Evolutionary conservation across 2,888 invertebrate genomes (phyloP), one percentile per base, ranked within the genome.

Genomic region (Sialis lutaria): DNA sequence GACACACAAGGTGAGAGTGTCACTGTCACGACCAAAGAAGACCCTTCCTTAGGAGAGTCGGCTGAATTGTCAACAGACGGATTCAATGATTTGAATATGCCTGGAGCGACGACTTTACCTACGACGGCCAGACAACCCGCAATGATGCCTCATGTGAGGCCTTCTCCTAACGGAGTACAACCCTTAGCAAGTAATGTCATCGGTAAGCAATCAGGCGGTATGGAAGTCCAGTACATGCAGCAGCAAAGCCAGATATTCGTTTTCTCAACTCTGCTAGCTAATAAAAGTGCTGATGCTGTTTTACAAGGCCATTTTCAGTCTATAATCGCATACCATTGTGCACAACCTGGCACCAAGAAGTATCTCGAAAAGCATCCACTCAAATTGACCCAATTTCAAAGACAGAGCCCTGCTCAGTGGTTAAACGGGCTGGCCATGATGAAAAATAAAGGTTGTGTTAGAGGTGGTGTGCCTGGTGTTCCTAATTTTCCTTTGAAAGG

Each of bases 211-310:
- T 77, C 79, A 53, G 80, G 82, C 55, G 80, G 82, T 52, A 82
- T 86, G 74, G 87, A 88, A 71, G 84, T 86, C 53, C 80, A 81
- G 60, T 85, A 84, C 58, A 83, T 85, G 85, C 90, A 92, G 70
- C 93, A 96, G 67, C 93, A 95, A 68, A 93, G 90, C 68, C 93
- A 95, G 67, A 91, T 96, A 64, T 96, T 93, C 75, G 95, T 96
- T 55, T 96, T 96, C 70, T 90, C 92, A 22, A 95, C 96, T 6
- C 72, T 82, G 58, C 69, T 93, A 67, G 96, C 95, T 4, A 96
- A 96, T 67, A 85, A 90, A 61, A 93, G 92, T 5, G 95, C 95
- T 0, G 93, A 96, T 58, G 79, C 88, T 9, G 93, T 95, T 9
- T 68, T 90, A 51, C 82, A 83, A 51, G 89, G 92, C 2, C 88